Conservation (phyloP, 1,140 invertebrate species). For the Orchestia grillus region DNA sequence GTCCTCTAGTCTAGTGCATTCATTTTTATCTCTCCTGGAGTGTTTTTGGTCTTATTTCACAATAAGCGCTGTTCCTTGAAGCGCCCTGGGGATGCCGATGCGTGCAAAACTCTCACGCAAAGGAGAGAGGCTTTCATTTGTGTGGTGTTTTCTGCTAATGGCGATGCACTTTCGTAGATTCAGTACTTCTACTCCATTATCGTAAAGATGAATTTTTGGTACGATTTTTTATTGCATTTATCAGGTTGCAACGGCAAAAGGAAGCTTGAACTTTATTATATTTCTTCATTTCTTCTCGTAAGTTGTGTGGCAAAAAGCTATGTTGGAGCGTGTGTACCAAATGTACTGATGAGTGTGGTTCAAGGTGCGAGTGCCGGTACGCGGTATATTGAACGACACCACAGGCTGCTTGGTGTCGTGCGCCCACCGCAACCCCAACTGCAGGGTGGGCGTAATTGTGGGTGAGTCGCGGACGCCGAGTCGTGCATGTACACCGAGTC, state of each 20-base stretch:
- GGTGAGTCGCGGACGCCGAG: neutral
- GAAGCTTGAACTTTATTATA: neutral
- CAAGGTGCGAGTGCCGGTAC: constrained; percentile 36
- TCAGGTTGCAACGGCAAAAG: too few species aligned
- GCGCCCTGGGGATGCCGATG: neutral
- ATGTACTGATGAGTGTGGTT: neutral
- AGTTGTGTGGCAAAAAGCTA: neutral
- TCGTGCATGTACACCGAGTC: neutral
- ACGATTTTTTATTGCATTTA: neutral
- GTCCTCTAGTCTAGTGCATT: neutral
- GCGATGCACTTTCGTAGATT: neutral
- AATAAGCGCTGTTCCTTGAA: neutral
- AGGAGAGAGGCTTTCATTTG: neutral
- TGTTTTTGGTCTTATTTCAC: neutral
- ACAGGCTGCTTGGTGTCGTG: constrained; percentile 41
- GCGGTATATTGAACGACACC: constrained; percentile 17
- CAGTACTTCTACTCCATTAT: neutral
- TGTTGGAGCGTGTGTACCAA: neutral
- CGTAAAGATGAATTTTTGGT: neutral
- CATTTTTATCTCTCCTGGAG: neutral
- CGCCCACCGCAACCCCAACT: constrained; percentile 39
- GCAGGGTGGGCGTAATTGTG: neutral
- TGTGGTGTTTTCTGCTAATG: neutral
- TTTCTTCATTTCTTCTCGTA: neutral
- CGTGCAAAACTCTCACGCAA: neutral